Base-by-base conservation (phyloP, 2,888 invertebrate genomes). In the Arctia plantaginis region DNA sequence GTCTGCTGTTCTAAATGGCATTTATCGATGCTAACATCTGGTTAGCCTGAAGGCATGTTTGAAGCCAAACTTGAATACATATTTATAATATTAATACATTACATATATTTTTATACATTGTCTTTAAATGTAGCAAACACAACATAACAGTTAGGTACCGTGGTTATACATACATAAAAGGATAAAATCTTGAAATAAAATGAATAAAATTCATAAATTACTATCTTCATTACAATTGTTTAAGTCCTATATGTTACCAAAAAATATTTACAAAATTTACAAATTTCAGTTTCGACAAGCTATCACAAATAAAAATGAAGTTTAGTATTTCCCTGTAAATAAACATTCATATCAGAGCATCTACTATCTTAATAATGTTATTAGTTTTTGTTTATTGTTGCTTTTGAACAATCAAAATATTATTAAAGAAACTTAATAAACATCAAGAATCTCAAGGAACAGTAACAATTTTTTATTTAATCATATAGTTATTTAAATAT, bases 1-100 rank as follows among this genome's bases (percentile, higher is more conserved):
- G 70, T 80, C 70, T 69, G 66, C 71, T 44, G 41, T 68, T 27
- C 66, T 66, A 73, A 71, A 73, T 78, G 67, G 41, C 68, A 70
- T 64, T 66, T 68, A 77, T 47, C 71, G 69, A 75, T 69, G 73
- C 64, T 75, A 85, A 83, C 84, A 84, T 84, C 85, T 85, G 84
- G 82, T 83, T 69, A 65, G 33, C 47, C 71, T 69, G 47, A 70
- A 47, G 66, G 59, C 44, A 68, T 62, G 68, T 74, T 59, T 66
- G 27, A 33, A 44, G 55, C 51, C n/a, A 67, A 12, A 62, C 59
- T 68, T 62, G 71, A 51, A 44, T 77, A 66, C 4, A 70, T 12
- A n/a, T 27, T 8, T 33, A 27, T 2, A 47, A 23, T 41, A 47
- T 64, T 47, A 12, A 33, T 55, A 62, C 15, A 30, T 51, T 47